Conservation (phyloP, 2,797 vertebrate genomes). For the Poecilia gillii region DNA sequence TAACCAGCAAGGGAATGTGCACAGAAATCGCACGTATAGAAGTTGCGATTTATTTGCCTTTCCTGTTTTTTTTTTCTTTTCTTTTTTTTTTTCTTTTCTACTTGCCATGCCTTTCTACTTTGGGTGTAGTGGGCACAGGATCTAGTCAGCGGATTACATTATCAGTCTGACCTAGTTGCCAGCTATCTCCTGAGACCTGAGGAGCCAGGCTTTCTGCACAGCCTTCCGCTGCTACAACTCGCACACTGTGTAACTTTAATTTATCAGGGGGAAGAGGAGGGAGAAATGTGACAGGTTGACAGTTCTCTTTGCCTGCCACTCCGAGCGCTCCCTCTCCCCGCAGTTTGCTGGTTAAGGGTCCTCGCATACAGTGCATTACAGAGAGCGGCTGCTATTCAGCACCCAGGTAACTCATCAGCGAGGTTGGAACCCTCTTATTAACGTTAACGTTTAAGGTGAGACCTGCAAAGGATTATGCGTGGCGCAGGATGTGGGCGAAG, state of each 20-base stretch:
- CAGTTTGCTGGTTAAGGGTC: slow-evolving; percentile 75
- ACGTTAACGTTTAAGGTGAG: slow-evolving; percentile 48
- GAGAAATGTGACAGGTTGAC: slow-evolving; percentile 82
- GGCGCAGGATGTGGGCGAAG: slow-evolving; percentile 31
- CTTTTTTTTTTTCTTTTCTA: slow-evolving; percentile 47
- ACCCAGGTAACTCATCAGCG: slow-evolving; percentile 65
- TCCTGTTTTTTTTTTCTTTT: slow-evolving; percentile 61
- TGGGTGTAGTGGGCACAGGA: slow-evolving; percentile 80
- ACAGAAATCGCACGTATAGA: slow-evolving; percentile 39
- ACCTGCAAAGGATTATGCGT: slow-evolving; percentile 26
- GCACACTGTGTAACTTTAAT: slow-evolving; percentile 83
- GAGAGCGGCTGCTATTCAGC: slow-evolving; percentile 67
- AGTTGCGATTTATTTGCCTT: slow-evolving; percentile 55
- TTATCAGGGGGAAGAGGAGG: slow-evolving; percentile 81
- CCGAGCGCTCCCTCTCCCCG: slow-evolving; percentile 69
- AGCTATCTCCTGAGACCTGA: slow-evolving; percentile 84
- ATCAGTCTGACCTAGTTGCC: slow-evolving; percentile 88
- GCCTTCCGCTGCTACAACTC: slow-evolving; percentile 80
- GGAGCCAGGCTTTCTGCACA: slow-evolving; percentile 81
- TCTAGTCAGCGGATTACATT: slow-evolving; percentile 86
- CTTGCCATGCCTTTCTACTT: slow-evolving; percentile 72
- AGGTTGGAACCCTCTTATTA: slow-evolving; percentile 65
- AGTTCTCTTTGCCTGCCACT: slow-evolving; percentile 83
- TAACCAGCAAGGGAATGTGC: slow-evolving; percentile 35
- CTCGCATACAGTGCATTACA: slow-evolving; percentile 69